Conservation (phyloP, 2,797 vertebrate genomes). For the Tadarida brasiliensis region DNA sequence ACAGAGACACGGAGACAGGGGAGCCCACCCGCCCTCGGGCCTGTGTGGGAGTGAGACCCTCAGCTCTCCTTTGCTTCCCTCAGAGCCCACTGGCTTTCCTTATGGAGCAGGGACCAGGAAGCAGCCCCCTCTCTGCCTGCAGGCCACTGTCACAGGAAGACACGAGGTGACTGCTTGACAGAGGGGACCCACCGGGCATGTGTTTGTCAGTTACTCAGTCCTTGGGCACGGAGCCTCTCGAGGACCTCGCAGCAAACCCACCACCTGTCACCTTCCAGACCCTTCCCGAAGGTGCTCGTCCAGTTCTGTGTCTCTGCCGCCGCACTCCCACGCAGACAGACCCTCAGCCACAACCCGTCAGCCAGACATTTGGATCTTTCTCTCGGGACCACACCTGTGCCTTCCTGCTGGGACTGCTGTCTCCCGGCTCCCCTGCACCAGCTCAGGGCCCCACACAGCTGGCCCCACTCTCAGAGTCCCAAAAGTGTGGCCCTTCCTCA, state of each 20-base stretch:
- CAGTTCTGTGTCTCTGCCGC: no score
- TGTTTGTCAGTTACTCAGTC: not conserved
- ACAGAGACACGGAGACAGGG: not conserved
- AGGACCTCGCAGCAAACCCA: no score
- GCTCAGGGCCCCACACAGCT: not conserved
- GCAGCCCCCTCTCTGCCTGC: not conserved
- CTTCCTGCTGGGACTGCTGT: not conserved
- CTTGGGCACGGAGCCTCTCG: not conserved
- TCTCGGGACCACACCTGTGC: fast-evolving
- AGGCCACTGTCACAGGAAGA: not conserved
- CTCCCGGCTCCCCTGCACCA: not conserved
- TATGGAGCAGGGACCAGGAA: not conserved
- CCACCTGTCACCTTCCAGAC: not conserved
- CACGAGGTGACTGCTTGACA: not conserved
- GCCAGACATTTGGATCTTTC: not conserved
- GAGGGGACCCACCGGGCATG: not conserved
- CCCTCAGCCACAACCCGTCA: not conserved
- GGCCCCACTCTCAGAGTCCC: not conserved
- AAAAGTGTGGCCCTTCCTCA: not conserved
- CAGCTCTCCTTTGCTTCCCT: not conserved
- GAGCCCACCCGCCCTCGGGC: not conserved
- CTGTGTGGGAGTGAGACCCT: not conserved
- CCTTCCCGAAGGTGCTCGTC: not conserved
- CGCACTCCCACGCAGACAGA: fast-evolving
- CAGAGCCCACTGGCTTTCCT: not conserved